Percentiles rank a stretch among this genome's conserved stretches.
These are phyloP conservation scores for Chelonoidis abingdonii DNA, from an alignment of 2,113 vertebrate species.

Conservation along the genomic window DNA sequence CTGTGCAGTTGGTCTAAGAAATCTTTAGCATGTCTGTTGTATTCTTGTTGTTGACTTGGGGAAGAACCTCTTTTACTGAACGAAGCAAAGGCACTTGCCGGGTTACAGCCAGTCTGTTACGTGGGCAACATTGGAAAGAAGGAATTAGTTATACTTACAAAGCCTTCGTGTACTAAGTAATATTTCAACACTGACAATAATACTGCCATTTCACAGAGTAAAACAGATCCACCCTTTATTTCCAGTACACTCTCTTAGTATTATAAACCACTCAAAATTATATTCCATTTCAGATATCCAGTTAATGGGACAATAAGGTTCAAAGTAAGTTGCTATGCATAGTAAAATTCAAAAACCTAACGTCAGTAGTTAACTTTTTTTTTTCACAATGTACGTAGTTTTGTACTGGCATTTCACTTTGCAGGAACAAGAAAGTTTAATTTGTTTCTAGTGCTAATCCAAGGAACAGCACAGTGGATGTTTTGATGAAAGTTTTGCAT, in stretches of 20 bases:
- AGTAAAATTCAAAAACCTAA: background rate
- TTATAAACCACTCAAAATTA: background rate
- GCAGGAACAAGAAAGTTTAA: background rate
- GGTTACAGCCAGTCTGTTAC: constrained; percentile 92
- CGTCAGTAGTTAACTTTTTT: background rate
- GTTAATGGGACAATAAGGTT: background rate
- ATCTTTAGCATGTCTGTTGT: background rate
- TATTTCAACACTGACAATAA: background rate
- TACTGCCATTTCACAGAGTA: background rate
- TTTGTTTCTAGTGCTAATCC: background rate
- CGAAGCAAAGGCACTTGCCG: constrained; percentile 88
- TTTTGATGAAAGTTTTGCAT: background rate
- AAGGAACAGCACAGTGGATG: background rate
- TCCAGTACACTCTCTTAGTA: background rate
- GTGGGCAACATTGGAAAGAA: background rate
- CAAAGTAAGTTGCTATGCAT: background rate
- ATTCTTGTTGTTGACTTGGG: constrained; percentile 39
- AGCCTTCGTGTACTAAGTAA: background rate
- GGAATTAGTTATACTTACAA: background rate
- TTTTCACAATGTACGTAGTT: background rate
- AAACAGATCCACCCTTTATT: background rate
- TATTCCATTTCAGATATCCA: background rate
- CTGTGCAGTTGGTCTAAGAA: constrained; percentile 28
- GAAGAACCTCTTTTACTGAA: constrained; percentile 85
- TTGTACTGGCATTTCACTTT: background rate